These are phyloP conservation scores for Strongylocentrotus purpuratus DNA, from an alignment of 35 echinoderm and acorn worm genomes.

Conservation along the genomic window DNA sequence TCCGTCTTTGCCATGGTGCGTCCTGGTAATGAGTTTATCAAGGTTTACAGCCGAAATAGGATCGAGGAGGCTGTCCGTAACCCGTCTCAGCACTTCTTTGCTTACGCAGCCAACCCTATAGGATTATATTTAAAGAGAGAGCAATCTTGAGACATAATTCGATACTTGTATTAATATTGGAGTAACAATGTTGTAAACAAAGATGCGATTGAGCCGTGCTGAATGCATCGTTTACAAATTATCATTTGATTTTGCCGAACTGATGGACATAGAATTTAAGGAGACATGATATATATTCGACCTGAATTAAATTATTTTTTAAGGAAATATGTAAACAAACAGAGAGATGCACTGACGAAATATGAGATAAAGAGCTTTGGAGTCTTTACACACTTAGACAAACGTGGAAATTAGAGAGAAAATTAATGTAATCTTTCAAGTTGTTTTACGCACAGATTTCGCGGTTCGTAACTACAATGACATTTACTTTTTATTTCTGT, in stretches of 20 bases:
- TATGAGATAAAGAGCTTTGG: too few species aligned
- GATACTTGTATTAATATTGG: too few species aligned
- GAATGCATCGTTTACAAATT: not conserved
- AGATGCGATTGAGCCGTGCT: not conserved
- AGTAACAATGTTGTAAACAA: too few species aligned
- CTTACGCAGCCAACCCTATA: slow-evolving; percentile 76
- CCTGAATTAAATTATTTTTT: not conserved
- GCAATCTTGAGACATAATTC: not conserved
- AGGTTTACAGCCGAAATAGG: slow-evolving; percentile 68
- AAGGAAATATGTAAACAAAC: not conserved
- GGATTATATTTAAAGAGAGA: not conserved
- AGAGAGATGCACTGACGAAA: too few species aligned
- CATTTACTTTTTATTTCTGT: too few species aligned
- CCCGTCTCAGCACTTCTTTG: slow-evolving; percentile 59
- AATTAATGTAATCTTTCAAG: too few species aligned
- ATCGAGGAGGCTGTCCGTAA: slow-evolving; percentile 69
- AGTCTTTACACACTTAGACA: too few species aligned
- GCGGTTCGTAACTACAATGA: too few species aligned
- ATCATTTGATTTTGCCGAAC: too few species aligned
- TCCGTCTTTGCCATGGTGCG: slow-evolving; percentile 47
- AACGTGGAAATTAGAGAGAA: too few species aligned
- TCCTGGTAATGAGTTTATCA: slow-evolving; percentile 60
- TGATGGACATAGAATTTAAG: not conserved
- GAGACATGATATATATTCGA: not conserved
- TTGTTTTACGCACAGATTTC: too few species aligned